A percentile compares a stretch with the other conserved stretches of the same genome.
These are phyloP conservation scores for Latrodectus hesperus DNA, from an alignment of 2,888 invertebrate genomes.

Conservation along the genomic window DNA sequence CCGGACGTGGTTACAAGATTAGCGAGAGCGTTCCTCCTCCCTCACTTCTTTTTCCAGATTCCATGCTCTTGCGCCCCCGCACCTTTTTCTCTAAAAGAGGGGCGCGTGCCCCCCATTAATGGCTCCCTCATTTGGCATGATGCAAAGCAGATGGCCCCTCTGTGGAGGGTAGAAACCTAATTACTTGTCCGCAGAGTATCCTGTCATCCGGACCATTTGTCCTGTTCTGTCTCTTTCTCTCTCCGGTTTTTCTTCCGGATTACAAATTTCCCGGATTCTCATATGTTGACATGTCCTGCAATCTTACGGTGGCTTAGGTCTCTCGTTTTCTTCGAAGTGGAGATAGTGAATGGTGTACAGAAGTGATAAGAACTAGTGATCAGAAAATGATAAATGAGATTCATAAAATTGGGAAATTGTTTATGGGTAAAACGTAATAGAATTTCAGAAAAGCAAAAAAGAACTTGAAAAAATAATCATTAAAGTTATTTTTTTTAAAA, in stretches of 20 bases:
- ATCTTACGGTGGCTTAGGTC: no score
- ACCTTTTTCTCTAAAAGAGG: conserved; percentile 16
- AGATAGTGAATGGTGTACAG: no score
- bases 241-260: not conserved
- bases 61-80: not conserved
- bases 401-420: no score
- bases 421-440: no score
- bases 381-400: no score
- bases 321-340: no score
- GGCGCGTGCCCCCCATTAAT: conserved; percentile 57
- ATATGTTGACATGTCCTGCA: not conserved
- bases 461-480: no score
- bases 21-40: conserved; percentile 3
- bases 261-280: not conserved
- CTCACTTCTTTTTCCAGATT: not conserved
- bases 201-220: conserved; percentile 61
- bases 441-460: no score
- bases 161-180: conserved; percentile 51
- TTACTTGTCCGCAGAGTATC: conserved; percentile 61
- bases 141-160: conserved; percentile 65
- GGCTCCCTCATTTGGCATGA: conserved; percentile 62
- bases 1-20: conserved; percentile 55
- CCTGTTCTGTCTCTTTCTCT: conserved; percentile 3
- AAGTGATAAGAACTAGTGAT: no score
- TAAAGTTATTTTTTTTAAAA: no score